A percentile compares a stretch with the other conserved stretches of the same genome.
These are phyloP conservation scores for Ammospiza nelsoni DNA, from an alignment of 2,113 vertebrate species.

Conservation along the genomic window DNA sequence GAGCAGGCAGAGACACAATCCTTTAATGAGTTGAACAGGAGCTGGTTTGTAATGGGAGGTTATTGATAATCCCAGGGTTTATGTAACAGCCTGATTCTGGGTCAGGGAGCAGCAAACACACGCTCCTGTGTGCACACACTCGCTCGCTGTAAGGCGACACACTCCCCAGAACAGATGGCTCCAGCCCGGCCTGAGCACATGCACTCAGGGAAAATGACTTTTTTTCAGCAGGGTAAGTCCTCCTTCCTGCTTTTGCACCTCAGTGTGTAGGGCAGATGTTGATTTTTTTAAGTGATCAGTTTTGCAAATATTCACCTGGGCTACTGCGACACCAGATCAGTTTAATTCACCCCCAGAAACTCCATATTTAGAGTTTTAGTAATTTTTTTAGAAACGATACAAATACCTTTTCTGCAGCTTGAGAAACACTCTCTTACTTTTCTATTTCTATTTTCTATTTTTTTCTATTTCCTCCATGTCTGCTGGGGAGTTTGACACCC, in stretches of 20 bases:
- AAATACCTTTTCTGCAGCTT: neutral
- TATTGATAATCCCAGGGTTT: conserved; percentile 71
- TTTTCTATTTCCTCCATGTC: neutral
- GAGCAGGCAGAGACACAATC: conserved; percentile 64
- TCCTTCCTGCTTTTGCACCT: neutral
- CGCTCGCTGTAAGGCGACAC: neutral
- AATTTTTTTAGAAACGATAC: neutral
- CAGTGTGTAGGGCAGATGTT: neutral
- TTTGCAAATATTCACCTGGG: neutral
- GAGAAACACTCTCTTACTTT: neutral
- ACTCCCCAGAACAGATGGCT: neutral
- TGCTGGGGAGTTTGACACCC: neutral
- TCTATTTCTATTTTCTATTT: neutral
- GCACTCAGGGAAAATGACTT: neutral
- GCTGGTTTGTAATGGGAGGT: conserved; percentile 65
- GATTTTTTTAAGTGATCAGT: neutral
- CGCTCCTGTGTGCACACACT: neutral
- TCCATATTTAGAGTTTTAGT: neutral
- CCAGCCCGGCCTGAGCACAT: neutral
- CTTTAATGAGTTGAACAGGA: conserved; percentile 64
- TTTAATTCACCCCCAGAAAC: neutral
- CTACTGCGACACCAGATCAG: rapidly evolving
- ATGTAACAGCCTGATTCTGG: conserved; percentile 64
- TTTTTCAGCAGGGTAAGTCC: neutral
- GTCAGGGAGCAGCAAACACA: conserved; percentile 61